Percentiles rank a stretch among this genome's conserved stretches.
phyloP scores from a whole-genome alignment of 2,888 invertebrate genomes.

The Caradrina clavipalpis region DNA sequence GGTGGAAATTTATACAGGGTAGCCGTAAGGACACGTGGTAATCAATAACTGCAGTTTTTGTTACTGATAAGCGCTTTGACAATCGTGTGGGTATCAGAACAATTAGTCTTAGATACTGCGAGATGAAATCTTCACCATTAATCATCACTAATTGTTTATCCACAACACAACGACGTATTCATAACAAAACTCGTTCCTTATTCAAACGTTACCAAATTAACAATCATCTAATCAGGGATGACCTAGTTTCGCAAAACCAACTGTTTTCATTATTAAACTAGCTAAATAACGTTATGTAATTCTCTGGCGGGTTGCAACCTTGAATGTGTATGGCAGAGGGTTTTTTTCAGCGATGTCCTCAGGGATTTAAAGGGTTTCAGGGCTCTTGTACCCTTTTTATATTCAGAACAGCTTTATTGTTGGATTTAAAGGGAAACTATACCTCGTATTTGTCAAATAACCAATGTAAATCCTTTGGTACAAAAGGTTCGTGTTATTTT shows the following conservation, averaged over 20 bases:
- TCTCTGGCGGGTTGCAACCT: slow-evolving; percentile 43
- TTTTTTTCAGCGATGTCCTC: slow-evolving; percentile 48
- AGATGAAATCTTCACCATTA: background rate
- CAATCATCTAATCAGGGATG: slow-evolving; percentile 50
- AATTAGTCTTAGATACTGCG: background rate
- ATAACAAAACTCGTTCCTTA: slow-evolving; percentile 29
- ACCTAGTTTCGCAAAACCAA: slow-evolving; percentile 49
- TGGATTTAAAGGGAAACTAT: slow-evolving; percentile 32
- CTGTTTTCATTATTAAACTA: slow-evolving; percentile 58
- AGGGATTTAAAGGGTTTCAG: slow-evolving; percentile 49
- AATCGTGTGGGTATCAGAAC: background rate
- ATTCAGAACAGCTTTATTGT: slow-evolving; percentile 44
- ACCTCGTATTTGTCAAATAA: slow-evolving; percentile 33
- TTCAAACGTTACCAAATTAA: slow-evolving; percentile 45
- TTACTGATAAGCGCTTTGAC: slow-evolving; percentile 16
- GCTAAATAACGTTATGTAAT: slow-evolving; percentile 60
- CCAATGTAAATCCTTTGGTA: slow-evolving; percentile 26
- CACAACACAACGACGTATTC: background rate
- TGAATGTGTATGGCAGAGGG: slow-evolving; percentile 32
- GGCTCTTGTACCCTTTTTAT: slow-evolving; percentile 40
- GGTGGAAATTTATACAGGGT: background rate
- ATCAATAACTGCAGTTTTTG: slow-evolving; percentile 46
- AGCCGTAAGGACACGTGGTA: slow-evolving; percentile 18
- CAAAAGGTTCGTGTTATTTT: slow-evolving; percentile 3
- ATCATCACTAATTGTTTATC: slow-evolving; percentile 15